These are phyloP conservation scores for Karalla daura DNA, from an alignment of 2,797 vertebrate species.

Conservation along the genomic window DNA sequence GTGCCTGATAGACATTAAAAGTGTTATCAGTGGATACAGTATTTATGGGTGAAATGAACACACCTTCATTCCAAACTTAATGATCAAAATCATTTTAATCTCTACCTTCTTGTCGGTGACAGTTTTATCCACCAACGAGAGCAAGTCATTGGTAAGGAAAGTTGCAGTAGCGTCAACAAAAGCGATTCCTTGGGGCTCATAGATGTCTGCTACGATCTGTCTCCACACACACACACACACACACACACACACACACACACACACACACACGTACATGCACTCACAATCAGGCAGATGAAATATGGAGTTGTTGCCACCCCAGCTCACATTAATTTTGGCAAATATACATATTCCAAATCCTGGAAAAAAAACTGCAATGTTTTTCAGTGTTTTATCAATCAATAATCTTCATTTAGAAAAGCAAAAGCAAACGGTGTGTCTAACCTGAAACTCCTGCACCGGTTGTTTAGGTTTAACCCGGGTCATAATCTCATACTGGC, in stretches of 20 bases:
- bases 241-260: background rate
- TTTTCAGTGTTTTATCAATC: background rate
- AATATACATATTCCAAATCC: background rate
- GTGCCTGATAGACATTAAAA: constrained; percentile 78
- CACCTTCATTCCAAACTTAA: background rate
- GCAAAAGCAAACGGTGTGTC: background rate
- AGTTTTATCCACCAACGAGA: constrained; percentile 86
- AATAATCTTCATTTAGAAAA: background rate
- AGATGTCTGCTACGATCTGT: constrained; percentile 89
- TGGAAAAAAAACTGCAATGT: too few species aligned
- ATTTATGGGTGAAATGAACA: background rate
- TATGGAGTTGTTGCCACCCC: background rate
- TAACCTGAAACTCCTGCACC: constrained; percentile 90
- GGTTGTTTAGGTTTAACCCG: constrained; percentile 89
- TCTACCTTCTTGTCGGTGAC: constrained; percentile 86
- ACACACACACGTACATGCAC: constrained; percentile 7
- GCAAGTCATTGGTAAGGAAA: constrained; percentile 90
- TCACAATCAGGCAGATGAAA: background rate
- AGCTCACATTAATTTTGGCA: background rate
- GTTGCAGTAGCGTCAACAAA: constrained; percentile 86
- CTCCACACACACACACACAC: constrained; percentile 35
- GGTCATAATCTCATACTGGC: constrained; percentile 90
- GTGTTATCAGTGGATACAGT: background rate
- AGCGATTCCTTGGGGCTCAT: constrained; percentile 90
- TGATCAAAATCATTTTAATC: background rate